Evolutionary conservation across 1,140 invertebrate species (phyloP).

Genomic region (Xylocopa sonorina): DNA sequence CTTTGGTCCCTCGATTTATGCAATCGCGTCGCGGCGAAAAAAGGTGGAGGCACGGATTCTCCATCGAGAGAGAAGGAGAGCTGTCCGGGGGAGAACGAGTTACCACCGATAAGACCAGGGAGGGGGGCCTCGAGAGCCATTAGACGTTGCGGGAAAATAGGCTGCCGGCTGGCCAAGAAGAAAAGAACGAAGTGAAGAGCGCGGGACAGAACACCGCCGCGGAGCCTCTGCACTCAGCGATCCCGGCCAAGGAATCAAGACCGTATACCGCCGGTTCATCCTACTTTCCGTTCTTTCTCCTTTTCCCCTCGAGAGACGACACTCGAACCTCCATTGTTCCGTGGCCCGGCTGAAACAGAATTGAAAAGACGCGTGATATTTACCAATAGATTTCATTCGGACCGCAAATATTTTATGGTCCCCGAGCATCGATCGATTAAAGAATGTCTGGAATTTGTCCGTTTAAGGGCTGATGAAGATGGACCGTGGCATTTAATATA

Average conservation of each 20-base stretch:
- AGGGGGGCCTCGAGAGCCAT: constrained; percentile 44
- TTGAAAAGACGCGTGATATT: constrained; percentile 47
- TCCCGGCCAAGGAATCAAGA: constrained; percentile 44
- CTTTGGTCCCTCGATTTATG: background rate
- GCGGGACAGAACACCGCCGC: constrained; percentile 11
- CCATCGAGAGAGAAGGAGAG: constrained; percentile 27
- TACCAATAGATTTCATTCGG: constrained; percentile 27
- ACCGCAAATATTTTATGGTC: constrained; percentile 31
- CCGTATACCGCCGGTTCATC: constrained; percentile 25
- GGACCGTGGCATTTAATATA: too few relatives aligned
- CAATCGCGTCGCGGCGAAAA: background rate
- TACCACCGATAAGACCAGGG: constrained; percentile 44
- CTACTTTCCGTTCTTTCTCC: constrained; percentile 29
- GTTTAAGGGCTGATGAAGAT: too few relatives aligned
- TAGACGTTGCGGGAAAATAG: constrained; percentile 46
- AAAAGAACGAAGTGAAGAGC: constrained; percentile 46
- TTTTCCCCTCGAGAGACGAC: constrained; percentile 34
- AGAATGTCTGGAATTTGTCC: background rate
- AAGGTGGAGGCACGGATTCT: constrained; percentile 11
- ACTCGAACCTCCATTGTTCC: constrained; percentile 48
- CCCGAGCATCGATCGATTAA: too few relatives aligned
- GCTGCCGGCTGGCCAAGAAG: constrained; percentile 22
- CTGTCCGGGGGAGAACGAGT: constrained; percentile 31
- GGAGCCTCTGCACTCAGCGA: constrained; percentile 37
- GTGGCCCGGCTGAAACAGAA: constrained; percentile 45